Evolutionary conservation across 2,888 invertebrate genomes (phyloP).

Genomic region (Agonopterix alstromeriana): DNA sequence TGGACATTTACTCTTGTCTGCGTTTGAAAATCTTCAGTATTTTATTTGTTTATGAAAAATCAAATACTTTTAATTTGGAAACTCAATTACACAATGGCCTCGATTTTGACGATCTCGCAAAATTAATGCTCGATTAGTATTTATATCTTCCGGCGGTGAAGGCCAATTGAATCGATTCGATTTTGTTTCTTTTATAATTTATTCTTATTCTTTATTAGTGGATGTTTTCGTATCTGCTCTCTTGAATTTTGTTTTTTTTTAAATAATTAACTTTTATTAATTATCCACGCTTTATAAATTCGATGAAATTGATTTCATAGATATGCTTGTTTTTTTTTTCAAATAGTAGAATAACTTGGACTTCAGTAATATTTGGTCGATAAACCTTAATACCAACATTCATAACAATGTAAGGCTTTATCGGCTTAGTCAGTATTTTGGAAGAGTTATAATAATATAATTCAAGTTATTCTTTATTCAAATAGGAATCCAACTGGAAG

Average conservation of each 20-base stretch:
- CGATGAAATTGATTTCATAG: no score
- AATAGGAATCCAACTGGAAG: slow-evolving; percentile 5
- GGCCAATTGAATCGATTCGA: slow-evolving; percentile 15
- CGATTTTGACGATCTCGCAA: slow-evolving; percentile 23
- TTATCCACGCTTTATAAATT: no score
- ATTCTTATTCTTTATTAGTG: not conserved
- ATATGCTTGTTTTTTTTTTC: no score
- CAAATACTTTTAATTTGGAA: slow-evolving; percentile 16
- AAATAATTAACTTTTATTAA: no score
- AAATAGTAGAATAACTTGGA: no score
- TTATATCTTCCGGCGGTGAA: slow-evolving; percentile 27
- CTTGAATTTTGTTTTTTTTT: no score
- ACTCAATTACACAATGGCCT: slow-evolving; percentile 24
- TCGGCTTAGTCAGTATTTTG: not conserved
- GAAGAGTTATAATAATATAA: not conserved
- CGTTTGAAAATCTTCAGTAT: no score
- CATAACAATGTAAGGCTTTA: no score
- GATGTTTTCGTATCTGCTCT: no score
- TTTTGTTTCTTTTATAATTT: slow-evolving; percentile 10
- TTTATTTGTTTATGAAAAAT: no score
- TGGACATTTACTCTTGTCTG: no score
- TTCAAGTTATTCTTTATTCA: not conserved
- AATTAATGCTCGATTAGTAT: slow-evolving; percentile 21
- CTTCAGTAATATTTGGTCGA: no score
- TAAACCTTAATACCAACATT: not conserved